Conservation (phyloP, 2,113 vertebrate genomes). For the Pedetes capensis region DNA sequence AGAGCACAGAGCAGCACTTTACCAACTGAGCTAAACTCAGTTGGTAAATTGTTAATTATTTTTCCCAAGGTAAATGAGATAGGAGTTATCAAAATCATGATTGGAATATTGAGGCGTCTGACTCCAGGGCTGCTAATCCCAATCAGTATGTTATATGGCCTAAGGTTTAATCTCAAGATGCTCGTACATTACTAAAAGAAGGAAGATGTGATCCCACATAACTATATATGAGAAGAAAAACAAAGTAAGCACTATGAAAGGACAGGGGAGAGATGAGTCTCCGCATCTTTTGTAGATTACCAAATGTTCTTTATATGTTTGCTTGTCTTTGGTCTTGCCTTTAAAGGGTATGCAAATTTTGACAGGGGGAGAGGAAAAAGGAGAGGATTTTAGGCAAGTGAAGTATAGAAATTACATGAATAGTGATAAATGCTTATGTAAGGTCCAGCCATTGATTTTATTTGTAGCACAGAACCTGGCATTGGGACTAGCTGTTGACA, state of each 20-base stretch:
- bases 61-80: background rate
- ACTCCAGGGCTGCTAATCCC: background rate
- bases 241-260: background rate
- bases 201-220: background rate
- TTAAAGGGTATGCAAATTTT: background rate
- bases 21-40: no score
- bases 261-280: background rate
- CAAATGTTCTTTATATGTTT: background rate
- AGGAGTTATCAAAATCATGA: background rate
- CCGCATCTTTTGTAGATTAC: background rate
- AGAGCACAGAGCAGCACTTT: no score
- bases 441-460: background rate
- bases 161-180: background rate
- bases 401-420: background rate
- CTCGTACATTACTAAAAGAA: background rate
- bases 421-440: background rate
- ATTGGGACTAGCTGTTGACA: background rate
- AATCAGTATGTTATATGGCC: background rate
- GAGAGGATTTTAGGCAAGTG: background rate
- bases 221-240: background rate
- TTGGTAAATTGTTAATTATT: no score
- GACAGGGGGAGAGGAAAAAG: background rate
- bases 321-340: background rate
- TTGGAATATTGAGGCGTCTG: background rate
- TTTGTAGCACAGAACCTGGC: background rate